Conservation (phyloP, 2,888 invertebrate species). For the Eilema sororculum region DNA sequence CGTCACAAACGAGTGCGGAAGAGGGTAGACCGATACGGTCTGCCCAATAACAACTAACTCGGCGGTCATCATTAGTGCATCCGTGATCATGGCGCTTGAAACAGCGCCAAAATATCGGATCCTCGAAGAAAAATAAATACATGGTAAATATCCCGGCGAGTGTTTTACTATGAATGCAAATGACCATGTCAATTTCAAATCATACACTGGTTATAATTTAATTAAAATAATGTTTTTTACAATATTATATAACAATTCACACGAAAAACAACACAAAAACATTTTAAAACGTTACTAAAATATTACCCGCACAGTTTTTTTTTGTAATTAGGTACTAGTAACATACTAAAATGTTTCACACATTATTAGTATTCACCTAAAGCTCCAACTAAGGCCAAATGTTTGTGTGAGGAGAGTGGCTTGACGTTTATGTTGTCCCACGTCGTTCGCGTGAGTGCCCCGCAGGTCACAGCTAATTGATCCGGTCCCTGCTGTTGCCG, state of each 20-base stretch:
- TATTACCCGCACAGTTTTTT: background rate
- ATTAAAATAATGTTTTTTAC: background rate
- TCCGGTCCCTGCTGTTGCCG: background rate
- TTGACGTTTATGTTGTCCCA: background rate
- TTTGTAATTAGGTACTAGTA: background rate
- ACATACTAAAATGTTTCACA: background rate
- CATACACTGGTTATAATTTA: background rate
- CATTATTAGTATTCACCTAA: background rate
- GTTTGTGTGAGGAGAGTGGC: background rate
- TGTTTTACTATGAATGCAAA: no score
- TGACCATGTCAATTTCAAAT: no score
- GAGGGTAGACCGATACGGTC: no score
- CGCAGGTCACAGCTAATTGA: constrained; percentile 4
- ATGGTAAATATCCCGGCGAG: no score
- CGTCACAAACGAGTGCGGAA: no score
- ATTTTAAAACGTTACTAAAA: background rate
- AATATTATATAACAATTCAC: background rate
- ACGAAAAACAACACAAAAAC: background rate
- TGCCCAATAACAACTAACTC: no score
- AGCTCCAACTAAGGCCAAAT: background rate
- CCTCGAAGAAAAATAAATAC: no score
- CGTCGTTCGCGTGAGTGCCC: background rate
- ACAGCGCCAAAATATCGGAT: no score
- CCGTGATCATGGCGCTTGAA: no score
- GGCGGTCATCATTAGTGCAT: no score